A percentile compares a stretch with the other conserved stretches of the same genome.
phyloP scores from a whole-genome alignment of 2,797 vertebrate species.

The Sebastes hubbsi region DNA sequence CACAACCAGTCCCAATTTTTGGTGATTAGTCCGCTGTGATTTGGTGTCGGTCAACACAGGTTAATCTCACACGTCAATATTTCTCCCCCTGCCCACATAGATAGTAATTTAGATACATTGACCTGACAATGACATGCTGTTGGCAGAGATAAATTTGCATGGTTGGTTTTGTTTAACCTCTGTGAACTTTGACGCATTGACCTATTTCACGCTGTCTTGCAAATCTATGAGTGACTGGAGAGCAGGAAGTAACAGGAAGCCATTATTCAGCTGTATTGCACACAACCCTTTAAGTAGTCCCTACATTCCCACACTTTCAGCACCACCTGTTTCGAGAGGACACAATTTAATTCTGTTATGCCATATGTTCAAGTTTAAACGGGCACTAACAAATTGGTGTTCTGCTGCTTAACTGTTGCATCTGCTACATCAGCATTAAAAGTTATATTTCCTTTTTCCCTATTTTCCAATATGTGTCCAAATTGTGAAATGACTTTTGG shows the following conservation, averaged over 20 bases:
- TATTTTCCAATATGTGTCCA: not conserved
- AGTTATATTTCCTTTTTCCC: not conserved
- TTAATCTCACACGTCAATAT: not conserved
- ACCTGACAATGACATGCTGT: not conserved
- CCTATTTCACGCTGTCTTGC: not conserved
- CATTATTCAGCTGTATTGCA: not conserved
- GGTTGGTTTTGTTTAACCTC: not conserved
- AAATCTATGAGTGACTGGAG: not conserved
- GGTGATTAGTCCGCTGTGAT: not conserved
- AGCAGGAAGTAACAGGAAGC: not conserved
- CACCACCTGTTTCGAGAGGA: not conserved
- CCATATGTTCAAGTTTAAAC: not conserved
- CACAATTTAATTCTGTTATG: not conserved
- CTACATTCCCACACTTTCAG: not conserved
- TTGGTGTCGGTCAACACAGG: not conserved
- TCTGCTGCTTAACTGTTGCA: not conserved
- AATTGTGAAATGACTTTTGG: not conserved
- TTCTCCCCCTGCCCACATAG: not conserved
- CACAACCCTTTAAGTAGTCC: not conserved
- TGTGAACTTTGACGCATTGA: not conserved
- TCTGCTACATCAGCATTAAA: not conserved
- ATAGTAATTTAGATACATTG: not conserved
- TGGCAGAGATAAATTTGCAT: not conserved
- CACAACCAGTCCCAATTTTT: not conserved
- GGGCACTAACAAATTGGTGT: not conserved